These are phyloP conservation scores for Brevimyrus niger DNA, from an alignment of 2,113 vertebrate genomes.

Conservation along the genomic window DNA sequence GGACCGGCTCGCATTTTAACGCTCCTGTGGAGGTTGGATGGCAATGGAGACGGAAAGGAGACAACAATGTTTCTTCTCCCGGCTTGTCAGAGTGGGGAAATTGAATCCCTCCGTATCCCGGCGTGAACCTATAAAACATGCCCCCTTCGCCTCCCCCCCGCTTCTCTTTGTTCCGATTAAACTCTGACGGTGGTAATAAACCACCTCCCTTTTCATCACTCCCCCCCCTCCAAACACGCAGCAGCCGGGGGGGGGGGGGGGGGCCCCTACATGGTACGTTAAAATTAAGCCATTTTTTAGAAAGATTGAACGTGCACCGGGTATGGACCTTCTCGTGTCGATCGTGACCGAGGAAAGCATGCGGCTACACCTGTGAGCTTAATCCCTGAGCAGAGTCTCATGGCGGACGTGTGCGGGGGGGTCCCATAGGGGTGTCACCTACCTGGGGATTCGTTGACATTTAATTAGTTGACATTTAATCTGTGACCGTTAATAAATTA, in stretches of 20 bases:
- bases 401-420: background rate
- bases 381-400: background rate
- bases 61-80: conserved; percentile 14
- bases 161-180: conserved; percentile 3
- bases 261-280: background rate
- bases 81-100: conserved; percentile 1
- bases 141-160: background rate
- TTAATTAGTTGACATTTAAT: background rate
- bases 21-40: conserved; percentile 14
- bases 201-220: background rate
- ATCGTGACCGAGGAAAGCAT: background rate
- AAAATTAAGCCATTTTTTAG: background rate
- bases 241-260: background rate
- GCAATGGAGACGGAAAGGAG: background rate
- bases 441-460: background rate
- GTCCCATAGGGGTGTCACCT: background rate
- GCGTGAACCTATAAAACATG: conserved; percentile 11
- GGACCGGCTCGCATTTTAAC: conserved; percentile 12
- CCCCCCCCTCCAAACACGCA: background rate
- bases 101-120: conserved; percentile 1
- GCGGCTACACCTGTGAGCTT: background rate
- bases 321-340: background rate
- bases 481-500: background rate
- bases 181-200: background rate
- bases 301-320: background rate